phyloP scores from a whole-genome alignment of 2,113 vertebrate genomes.

The Cyprinus carpio region DNA sequence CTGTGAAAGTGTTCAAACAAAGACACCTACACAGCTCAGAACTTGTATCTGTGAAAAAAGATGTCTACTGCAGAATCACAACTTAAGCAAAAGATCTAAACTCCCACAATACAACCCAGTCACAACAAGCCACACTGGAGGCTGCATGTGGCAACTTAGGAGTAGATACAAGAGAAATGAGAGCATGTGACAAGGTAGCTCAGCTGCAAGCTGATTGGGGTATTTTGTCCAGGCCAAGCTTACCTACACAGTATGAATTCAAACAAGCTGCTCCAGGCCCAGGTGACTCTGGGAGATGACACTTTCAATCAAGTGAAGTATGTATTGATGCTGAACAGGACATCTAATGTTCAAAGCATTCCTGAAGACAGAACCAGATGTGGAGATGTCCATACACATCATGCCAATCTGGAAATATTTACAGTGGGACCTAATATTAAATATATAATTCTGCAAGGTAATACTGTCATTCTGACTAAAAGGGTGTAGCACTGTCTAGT shows the following conservation, averaged over 20 bases:
- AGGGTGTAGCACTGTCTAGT: neutral
- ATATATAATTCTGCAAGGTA: neutral
- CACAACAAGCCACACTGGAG: slow-evolving; percentile 51
- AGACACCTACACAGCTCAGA: neutral
- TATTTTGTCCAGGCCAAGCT: slow-evolving; percentile 16
- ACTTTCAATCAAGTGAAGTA: neutral
- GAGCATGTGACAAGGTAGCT: slow-evolving; percentile 24
- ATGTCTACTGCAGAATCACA: neutral
- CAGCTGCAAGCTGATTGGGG: neutral
- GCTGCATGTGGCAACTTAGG: neutral
- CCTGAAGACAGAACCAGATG: slow-evolving; percentile 48
- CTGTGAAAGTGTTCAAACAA: neutral
- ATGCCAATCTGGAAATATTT: slow-evolving; percentile 22
- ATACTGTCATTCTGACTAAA: neutral
- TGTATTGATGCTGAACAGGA: neutral
- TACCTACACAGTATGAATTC: neutral
- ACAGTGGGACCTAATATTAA: slow-evolving; percentile 23
- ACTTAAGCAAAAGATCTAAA: neutral
- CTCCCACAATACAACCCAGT: slow-evolving; percentile 38
- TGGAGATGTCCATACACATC: neutral
- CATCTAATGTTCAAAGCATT: slow-evolving; percentile 22
- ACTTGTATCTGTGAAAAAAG: neutral
- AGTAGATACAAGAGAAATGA: neutral
- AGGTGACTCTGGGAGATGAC: neutral
- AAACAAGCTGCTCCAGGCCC: neutral